Conservation (phyloP, 1,140 invertebrate species). For the Chironomus striatipennis region DNA sequence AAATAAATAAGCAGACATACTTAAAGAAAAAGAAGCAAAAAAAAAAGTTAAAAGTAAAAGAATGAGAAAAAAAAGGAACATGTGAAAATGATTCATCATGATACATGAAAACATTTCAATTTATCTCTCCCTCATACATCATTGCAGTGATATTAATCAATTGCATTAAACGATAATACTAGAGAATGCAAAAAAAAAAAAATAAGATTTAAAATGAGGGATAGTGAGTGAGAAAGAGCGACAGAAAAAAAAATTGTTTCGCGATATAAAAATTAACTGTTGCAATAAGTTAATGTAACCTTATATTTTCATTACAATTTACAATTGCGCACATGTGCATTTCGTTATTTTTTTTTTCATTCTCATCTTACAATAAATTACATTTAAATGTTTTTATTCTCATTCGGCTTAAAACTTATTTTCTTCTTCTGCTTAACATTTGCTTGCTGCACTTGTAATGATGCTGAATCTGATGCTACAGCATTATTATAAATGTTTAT, state of each 20-base stretch:
- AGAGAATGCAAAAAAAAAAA: too few relatives aligned
- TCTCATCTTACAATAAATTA: conserved; percentile 9
- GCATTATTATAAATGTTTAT: too few relatives aligned
- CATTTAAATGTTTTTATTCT: neutral
- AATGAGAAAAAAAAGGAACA: too few relatives aligned
- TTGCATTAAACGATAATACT: neutral
- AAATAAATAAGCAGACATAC: too few relatives aligned
- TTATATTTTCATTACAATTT: conserved; percentile 10
- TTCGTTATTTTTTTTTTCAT: neutral
- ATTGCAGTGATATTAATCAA: neutral
- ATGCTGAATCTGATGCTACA: neutral
- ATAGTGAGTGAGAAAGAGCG: neutral
- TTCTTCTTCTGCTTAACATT: too few relatives aligned
- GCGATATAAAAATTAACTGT: conserved; percentile 14
- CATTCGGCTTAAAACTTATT: too few relatives aligned
- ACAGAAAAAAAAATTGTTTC: neutral
- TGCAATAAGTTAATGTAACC: conserved; percentile 8
- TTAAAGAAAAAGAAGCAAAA: too few relatives aligned
- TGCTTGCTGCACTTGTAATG: conserved; percentile 7
- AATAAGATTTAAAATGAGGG: too few relatives aligned
- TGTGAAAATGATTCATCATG: neutral
- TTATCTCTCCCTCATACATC: neutral
- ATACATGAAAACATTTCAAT: conserved; percentile 9
- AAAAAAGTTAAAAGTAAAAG: too few relatives aligned
- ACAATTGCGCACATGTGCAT: conserved; percentile 11